These are phyloP conservation scores for Zaprionus bogoriensis DNA, from an alignment of 2,888 invertebrate genomes.

Conservation along the genomic window DNA sequence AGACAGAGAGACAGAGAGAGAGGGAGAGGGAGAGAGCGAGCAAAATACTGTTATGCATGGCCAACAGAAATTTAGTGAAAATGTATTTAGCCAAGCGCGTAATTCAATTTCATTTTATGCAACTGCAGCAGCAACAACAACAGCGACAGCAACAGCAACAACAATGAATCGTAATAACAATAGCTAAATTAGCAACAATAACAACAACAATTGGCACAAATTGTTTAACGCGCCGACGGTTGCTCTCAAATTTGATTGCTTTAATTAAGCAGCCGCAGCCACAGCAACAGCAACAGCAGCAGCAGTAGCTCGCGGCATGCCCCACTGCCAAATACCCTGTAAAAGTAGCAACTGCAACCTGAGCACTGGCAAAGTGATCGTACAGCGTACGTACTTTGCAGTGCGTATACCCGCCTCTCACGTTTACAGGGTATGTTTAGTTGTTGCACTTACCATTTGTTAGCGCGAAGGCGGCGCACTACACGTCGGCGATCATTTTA, in stretches of 20 bases:
- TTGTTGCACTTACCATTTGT: slow-evolving; percentile 20
- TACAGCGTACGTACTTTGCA: no score
- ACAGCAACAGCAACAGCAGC: neutral
- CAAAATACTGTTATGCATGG: slow-evolving; percentile 43
- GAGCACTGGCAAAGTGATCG: no score
- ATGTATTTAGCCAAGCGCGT: slow-evolving; percentile 75
- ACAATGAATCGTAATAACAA: slow-evolving; percentile 32
- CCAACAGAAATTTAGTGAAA: slow-evolving; percentile 68
- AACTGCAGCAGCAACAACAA: slow-evolving; percentile 43
- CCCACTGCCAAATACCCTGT: slow-evolving; percentile 5
- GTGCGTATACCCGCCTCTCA: neutral
- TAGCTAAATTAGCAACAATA: slow-evolving; percentile 36
- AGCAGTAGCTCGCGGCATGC: neutral
- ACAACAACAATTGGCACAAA: slow-evolving; percentile 65
- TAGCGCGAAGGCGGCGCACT: slow-evolving; percentile 28
- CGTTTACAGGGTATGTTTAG: slow-evolving; percentile 20
- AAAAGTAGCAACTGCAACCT: no score
- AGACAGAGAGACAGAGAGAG: neutral
- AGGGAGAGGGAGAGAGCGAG: neutral
- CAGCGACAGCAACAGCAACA: slow-evolving; percentile 15
- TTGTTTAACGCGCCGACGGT: slow-evolving; percentile 52
- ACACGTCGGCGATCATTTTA: slow-evolving; percentile 61
- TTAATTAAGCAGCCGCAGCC: slow-evolving; percentile 65
- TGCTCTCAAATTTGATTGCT: slow-evolving; percentile 71
- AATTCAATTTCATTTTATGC: slow-evolving; percentile 73